phyloP scores from a whole-genome alignment of 2,113 vertebrate species.

The Hipposideros armiger region DNA sequence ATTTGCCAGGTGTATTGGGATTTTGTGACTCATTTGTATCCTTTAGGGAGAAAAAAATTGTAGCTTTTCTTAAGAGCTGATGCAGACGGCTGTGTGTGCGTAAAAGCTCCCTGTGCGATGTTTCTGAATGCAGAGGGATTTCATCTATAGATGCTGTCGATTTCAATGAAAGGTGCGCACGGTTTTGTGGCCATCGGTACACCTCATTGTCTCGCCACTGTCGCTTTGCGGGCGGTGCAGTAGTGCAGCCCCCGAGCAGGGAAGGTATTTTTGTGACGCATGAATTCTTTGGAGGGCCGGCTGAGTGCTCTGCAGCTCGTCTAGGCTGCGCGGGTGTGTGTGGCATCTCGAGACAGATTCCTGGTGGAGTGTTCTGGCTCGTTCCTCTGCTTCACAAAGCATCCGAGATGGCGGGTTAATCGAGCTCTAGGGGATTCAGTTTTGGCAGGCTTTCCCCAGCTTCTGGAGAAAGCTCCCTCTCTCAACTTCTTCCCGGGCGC shows the following conservation, averaged over 20 bases:
- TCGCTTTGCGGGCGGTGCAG: background rate
- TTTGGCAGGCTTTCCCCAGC: background rate
- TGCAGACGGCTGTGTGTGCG: background rate
- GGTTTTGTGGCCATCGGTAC: background rate
- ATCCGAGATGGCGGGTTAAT: background rate
- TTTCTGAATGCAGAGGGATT: too few relatives aligned
- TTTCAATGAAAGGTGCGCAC: background rate
- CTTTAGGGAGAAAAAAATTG: background rate
- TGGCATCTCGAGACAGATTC: constrained; percentile 52
- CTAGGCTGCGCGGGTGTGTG: constrained; percentile 7
- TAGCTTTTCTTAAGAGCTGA: background rate
- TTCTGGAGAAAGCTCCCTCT: background rate
- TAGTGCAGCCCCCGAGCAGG: background rate
- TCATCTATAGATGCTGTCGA: background rate
- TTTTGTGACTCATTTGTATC: background rate
- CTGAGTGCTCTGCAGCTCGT: background rate
- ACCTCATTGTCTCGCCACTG: background rate
- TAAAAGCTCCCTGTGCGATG: background rate
- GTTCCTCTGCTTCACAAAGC: background rate
- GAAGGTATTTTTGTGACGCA: background rate
- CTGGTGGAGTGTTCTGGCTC: background rate
- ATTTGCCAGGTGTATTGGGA: background rate
- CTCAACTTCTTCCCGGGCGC: background rate
- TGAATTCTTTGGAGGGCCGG: background rate
- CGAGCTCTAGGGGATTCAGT: background rate